phyloP scores from a whole-genome alignment of 2,888 invertebrate species.

The Andrena trimmerana region DNA sequence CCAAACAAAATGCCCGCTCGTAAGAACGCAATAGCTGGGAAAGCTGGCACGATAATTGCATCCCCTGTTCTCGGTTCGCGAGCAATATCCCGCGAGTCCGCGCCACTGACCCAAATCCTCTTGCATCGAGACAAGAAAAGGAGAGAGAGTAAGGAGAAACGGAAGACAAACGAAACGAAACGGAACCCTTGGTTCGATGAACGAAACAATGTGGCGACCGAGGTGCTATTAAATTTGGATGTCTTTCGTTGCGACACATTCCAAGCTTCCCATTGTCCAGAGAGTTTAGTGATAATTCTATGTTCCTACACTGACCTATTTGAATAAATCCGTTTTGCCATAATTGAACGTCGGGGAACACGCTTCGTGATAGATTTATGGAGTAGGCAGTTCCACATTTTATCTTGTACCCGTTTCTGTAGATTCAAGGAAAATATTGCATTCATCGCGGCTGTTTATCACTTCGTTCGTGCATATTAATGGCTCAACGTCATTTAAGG shows the following conservation, averaged over 20 bases:
- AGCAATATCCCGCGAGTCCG: conserved; percentile 56
- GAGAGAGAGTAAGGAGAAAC: neutral
- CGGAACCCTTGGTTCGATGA: conserved; percentile 8
- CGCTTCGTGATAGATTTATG: too few species aligned
- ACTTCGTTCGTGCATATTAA: too few species aligned
- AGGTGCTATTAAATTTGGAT: conserved; percentile 7
- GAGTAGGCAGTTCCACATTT: too few species aligned
- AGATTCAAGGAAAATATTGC: too few species aligned
- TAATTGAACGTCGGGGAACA: too few species aligned
- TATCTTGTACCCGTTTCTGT: too few species aligned
- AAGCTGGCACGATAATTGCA: conserved; percentile 63
- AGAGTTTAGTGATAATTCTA: too few species aligned
- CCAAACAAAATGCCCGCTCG: conserved; percentile 27
- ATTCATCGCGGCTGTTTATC: too few species aligned
- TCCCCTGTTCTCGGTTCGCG: conserved; percentile 48
- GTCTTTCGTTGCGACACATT: too few species aligned
- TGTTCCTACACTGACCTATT: too few species aligned
- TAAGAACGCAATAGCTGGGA: conserved; percentile 63
- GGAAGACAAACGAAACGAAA: neutral
- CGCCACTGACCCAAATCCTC: conserved; percentile 63
- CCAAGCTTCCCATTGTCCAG: too few species aligned
- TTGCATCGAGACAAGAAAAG: neutral
- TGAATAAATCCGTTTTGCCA: too few species aligned
- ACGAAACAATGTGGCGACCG: conserved; percentile 10
- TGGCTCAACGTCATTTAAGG: neutral